Evolutionary conservation across 2,888 invertebrate species (phyloP), one percentile per base, ranked within the genome.

Genomic region (Invenusta paracnida): DNA sequence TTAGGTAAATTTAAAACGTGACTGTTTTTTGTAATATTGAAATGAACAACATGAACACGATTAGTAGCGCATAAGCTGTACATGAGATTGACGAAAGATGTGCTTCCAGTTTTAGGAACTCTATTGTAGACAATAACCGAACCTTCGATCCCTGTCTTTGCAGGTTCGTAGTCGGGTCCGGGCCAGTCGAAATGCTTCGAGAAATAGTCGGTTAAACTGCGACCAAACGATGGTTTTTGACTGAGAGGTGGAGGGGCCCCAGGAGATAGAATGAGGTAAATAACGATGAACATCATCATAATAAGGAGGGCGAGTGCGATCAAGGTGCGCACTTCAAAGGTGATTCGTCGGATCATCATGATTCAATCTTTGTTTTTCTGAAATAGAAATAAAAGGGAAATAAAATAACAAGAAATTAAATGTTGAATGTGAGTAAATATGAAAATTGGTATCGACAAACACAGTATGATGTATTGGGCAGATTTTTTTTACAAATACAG

Each of bases 61-160:
- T 94, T 94, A 85, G 88, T 89, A 90, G 94, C 94, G 91, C 96
- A 96, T 87, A 96, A 92, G 91, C 96, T 96, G 90, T 96, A 96
- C 0, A 95, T 95, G 87, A 96, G 94, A 87, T 96, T 96, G 88
- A 96, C 96, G 91, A 98, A 96, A 92, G 96, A 96, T 5, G 98
- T 98, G 27, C 97, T 97, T 23, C 96, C 98, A 31, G 98, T 98
- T 92, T 98, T 98, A 5, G 98, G 98, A 86, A 98, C 96, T 89
- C 98, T 94, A 92, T 98, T 98, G 92, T 98, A 98, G 89, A 98
- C 95, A 87, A 98, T 93, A 83, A 97, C 23, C 0, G 2, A 23
- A 67, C 66, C 81, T 28, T 82, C 84, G 48, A 48, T 48, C 17
- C 48, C 48, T 48, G 48, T 48, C 17, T 48, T 48, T 11, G 48